A percentile compares a stretch with the other conserved stretches of the same genome.
phyloP scores from a whole-genome alignment of 2,113 vertebrate genomes.

The Mastomys natalensis region DNA sequence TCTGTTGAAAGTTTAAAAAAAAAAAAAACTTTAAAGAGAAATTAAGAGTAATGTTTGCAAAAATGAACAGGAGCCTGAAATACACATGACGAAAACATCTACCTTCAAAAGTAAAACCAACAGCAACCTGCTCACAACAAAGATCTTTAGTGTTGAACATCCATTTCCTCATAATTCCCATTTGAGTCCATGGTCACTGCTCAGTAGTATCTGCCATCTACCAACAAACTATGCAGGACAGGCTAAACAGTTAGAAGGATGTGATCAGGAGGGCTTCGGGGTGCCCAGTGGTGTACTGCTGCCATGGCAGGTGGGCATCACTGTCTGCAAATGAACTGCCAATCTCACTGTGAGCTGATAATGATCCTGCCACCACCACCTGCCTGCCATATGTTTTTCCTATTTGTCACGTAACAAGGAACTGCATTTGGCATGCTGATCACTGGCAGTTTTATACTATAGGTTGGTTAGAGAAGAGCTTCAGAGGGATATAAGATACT shows the following conservation, averaged over 20 bases:
- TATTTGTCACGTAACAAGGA: slow-evolving; percentile 74
- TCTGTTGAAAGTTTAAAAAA: background rate
- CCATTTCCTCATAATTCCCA: slow-evolving; percentile 15
- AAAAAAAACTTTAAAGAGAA: background rate
- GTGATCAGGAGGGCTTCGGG: slow-evolving; percentile 5
- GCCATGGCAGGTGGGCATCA: slow-evolving; percentile 72
- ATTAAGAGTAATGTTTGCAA: background rate
- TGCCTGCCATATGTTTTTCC: slow-evolving; percentile 80
- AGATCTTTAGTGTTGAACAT: background rate
- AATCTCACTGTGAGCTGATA: slow-evolving; percentile 73
- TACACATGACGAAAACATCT: background rate
- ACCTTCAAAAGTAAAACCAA: background rate
- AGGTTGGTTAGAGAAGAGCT: background rate
- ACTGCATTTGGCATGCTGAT: slow-evolving; percentile 67
- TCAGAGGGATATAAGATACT: background rate
- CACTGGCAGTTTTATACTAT: slow-evolving; percentile 57
- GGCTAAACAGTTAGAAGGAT: slow-evolving; percentile 20
- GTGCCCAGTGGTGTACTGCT: slow-evolving; percentile 56
- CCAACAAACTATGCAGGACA: background rate
- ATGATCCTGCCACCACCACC: slow-evolving; percentile 74
- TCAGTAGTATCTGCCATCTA: slow-evolving; percentile 19
- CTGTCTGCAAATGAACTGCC: slow-evolving; percentile 77
- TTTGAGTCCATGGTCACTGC: background rate
- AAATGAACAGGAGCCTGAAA: background rate
- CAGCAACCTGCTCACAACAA: background rate